phyloP scores from a whole-genome alignment of 1,140 invertebrate genomes.

The Amyelois transitella region DNA sequence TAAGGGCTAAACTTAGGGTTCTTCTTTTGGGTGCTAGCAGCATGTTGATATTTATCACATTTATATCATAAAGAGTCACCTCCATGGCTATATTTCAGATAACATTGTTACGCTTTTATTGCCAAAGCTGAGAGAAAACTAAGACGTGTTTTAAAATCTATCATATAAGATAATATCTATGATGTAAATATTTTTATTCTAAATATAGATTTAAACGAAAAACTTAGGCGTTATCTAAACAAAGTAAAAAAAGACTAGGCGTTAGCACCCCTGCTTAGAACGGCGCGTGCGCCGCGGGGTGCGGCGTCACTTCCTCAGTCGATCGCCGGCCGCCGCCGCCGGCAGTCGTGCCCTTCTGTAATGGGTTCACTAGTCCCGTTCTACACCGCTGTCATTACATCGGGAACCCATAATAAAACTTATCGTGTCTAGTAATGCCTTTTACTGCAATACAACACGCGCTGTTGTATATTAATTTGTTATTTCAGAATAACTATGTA shows the following conservation, averaged over 20 bases:
- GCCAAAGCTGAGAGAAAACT: no score
- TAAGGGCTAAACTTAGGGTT: no score
- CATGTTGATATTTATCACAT: no score
- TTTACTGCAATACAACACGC: neutral
- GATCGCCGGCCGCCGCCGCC: constrained; percentile 36
- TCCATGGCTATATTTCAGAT: no score
- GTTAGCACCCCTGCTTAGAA: constrained; percentile 23
- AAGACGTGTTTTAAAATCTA: no score
- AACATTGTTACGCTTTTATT: no score
- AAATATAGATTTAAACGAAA: no score
- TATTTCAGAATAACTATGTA: neutral
- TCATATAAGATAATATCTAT: no score
- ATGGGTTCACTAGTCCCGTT: constrained; percentile 45
- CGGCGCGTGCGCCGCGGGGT: constrained; percentile 30
- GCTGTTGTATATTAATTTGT: neutral
- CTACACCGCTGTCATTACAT: constrained; percentile 26
- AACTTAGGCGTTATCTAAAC: no score
- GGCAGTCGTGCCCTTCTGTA: constrained; percentile 49
- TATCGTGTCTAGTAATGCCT: constrained; percentile 8
- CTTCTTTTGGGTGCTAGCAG: no score
- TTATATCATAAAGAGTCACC: no score
- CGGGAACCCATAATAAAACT: constrained; percentile 31
- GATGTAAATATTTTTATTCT: no score
- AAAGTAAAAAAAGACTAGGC: neutral
- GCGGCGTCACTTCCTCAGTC: constrained; percentile 46